Base-by-base conservation (phyloP, 2,888 invertebrate genomes). In the Abrostola tripartita region DNA sequence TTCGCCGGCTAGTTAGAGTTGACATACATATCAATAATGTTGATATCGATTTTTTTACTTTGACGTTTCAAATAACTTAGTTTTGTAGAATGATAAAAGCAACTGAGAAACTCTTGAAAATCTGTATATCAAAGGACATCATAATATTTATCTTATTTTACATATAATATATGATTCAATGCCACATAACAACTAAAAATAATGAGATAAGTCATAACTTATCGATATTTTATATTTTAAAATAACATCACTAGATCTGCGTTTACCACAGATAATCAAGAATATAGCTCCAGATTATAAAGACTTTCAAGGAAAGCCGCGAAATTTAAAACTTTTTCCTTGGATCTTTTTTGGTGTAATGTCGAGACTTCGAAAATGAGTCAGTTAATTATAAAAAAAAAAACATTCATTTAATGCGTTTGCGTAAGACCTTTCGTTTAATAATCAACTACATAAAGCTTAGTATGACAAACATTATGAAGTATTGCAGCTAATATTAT, bases 21-120 rank as follows among this genome's bases (percentile, higher is more conserved):
- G 78, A 44, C 57, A 68, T 53, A 62, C 68, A 56, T 58, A 53
- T 66, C 77, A 76, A 61, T 76, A 72, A n/a, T 49, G 37, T 52
- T 58, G 60, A 11, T 65, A 72, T 72, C 73, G 72, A 72, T 72
- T 76, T 71, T 55, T 61, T 35, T n/a, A 12, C 8, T 50, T 71
- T 61, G 77, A 71, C 77, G 38, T 72, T 42, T 50, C 36, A 41
- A 47, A 8, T n/a, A 12, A 52, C 11, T 42, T 11, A n/a, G n/a
- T n/a, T n/a, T 40, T 9, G 7, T 24, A 24, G 24, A 1, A 24
- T 24, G 4, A 24, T 24, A 24, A 4, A 24, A 24, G 24, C 4
- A 2, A 1, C 1, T 24, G 24, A 24, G 4, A 24, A 4, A 24
- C 24, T 24, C 24, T 2, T 24, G 4, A 24, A 24, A 24, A 4